Base-by-base conservation (phyloP, 1,140 invertebrate species). In the Gonioctena quinquepunctata region DNA sequence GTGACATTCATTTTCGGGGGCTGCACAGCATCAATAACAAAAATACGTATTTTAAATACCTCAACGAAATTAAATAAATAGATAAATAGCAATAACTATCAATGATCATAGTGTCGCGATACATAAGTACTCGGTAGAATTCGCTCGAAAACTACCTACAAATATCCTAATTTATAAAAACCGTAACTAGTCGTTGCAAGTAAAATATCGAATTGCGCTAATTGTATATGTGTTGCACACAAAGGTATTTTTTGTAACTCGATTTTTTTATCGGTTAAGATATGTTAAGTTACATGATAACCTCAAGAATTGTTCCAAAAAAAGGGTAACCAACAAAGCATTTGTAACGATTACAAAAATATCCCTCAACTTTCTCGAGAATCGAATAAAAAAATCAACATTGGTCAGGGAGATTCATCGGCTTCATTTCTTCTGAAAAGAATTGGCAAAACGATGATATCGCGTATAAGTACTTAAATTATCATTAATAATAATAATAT, bases 141-240 rank as follows among this genome's bases (percentile, higher is more conserved):
- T 49, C 13, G 13, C 48, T 49, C 48, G 7, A 26, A 63, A 21
- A 62, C 64, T 71, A 71, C 64, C 16, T 42, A 42, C 59, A 68
- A 64, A 63, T 71, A 73, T 49, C 59, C 56, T 70, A 69, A 48
- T 56, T 60, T 66, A 50, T 74, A 72, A 69, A 75, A 72, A 75
- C 64, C 61, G 68, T 74, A 71, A 72, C 70, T 72, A 72, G 67
- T 75, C 73, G 73, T 75, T 75, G 73, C 73, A 70, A 72, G 64
- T 72, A 75, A 70, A 75, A 68, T 71, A 48, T 72, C 13, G 62
- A 70, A 59, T 67, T 7, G 33, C 33, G 33, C 33, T 42, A 42
- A 42, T 42, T 42, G 33, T 42, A n/a, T 13, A 42, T 42, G 33
- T 42, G 33, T 42, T 1, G 13, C 33, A 42, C 33, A 42, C 33